Base-by-base conservation (phyloP, 2,113 vertebrate species). In the Vimba vimba region DNA sequence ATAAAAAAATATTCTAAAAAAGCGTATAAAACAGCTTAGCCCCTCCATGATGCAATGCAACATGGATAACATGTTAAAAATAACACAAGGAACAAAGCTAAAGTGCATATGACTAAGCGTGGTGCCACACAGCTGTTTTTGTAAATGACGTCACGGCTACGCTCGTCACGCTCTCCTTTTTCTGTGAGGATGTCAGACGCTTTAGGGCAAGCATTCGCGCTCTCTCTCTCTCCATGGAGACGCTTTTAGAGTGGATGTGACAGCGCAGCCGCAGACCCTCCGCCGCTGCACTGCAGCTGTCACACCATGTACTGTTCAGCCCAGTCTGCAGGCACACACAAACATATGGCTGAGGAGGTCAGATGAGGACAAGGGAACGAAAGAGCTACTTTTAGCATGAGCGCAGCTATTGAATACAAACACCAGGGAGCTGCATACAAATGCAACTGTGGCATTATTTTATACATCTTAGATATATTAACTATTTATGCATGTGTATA, bases 311-410 rank as follows among this genome's bases (percentile, higher is more conserved):
- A 57, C 84, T 66, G 55, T 25, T 80, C 69, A 87, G 62, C 19
- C 85, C 62, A 23, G 80, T 90, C 87, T 89, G 88, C 85, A 81
- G 79, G 87, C 60, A 52, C 33, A 71, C 52, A 74, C 55, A 80
- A 19, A 85, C 88, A 90, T 90, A 91, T 90, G 89, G 87, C 86
- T 25, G 39, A 82, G 66, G 89, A 90, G 93, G 92, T 94, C 93
- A 93, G 43, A 66, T 85, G 78, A 90, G 91, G 93, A 94, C 91
- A 92, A 64, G 33, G 66, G 85, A 92, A 86, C 86, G 45, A 64
- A 84, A 80, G 88, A 52, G 45, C 50, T 82, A 86, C 87, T 80
- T 83, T 79, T 30, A 87, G 50, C 45, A 60, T 6, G 12, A 74
- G 71, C 36, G 4, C 43, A 74, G 23, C 39, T 25, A 47, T 25